Percentiles rank a stretch among this genome's conserved stretches.
Conservation (phyloP, 2,888 invertebrate genomes). For the Papilio demoleus region DNA sequence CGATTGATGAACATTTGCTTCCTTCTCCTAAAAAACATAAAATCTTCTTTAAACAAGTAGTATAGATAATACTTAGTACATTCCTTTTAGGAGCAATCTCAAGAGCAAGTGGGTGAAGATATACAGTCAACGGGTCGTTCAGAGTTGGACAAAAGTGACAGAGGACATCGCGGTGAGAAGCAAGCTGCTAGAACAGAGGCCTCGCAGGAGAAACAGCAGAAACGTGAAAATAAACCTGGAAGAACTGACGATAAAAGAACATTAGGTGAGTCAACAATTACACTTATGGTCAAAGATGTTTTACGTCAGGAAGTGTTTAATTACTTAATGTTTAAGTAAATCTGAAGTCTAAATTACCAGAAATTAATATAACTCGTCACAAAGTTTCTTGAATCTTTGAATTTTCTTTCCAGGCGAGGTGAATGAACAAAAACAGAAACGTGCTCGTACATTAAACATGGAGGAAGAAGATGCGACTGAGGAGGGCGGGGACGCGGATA, state of each 20-base stretch:
- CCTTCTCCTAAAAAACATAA: too few relatives aligned
- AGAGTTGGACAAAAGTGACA: slow-evolving; percentile 87
- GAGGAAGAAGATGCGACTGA: slow-evolving; percentile 75
- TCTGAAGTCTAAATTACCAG: too few relatives aligned
- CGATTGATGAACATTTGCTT: too few relatives aligned
- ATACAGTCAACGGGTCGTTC: slow-evolving; percentile 89
- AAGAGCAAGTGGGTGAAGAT: slow-evolving; percentile 84
- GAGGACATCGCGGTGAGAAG: slow-evolving; percentile 86
- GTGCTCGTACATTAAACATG: slow-evolving; percentile 82
- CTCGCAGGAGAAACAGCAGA: slow-evolving; percentile 67
- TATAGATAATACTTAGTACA: background rate
- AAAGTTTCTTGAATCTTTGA: background rate
- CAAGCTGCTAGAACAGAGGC: slow-evolving; percentile 70
- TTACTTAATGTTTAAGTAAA: too few relatives aligned
- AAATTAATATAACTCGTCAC: too few relatives aligned
- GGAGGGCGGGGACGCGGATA: slow-evolving; percentile 73
- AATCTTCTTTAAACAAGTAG: too few relatives aligned
- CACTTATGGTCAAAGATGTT: too few relatives aligned
- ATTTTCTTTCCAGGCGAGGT: slow-evolving; percentile 78
- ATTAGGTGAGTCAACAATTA: slow-evolving; percentile 78
- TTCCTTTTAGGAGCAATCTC: slow-evolving; percentile 76
- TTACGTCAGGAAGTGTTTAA: too few relatives aligned
- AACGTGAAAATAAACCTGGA: slow-evolving; percentile 88
- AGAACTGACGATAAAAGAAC: slow-evolving; percentile 89
- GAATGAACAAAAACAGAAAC: slow-evolving; percentile 85